Conservation (phyloP, 2,113 vertebrate species). For the Protobothrops mucrosquamatus region DNA sequence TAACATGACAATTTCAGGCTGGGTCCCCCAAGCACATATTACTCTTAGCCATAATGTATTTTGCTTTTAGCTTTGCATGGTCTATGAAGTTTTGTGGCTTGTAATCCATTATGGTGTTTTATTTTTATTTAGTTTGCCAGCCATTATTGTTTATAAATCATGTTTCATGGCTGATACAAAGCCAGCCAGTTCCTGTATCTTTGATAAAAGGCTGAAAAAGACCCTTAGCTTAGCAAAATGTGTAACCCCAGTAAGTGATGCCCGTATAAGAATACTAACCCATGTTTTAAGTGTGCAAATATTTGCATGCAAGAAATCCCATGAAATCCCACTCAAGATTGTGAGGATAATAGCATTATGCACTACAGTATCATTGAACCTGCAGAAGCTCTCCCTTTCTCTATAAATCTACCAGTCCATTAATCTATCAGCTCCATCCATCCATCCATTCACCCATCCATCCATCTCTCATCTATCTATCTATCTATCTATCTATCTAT, state of each 20-base stretch:
- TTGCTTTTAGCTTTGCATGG: background rate
- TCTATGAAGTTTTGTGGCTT: background rate
- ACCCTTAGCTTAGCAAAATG: background rate
- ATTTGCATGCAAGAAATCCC: background rate
- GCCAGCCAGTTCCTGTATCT: background rate
- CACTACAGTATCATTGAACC: too few relatives aligned
- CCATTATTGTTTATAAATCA: background rate
- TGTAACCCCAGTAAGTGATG: background rate
- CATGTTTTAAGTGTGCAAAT: background rate
- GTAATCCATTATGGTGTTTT: background rate
- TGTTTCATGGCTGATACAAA: background rate
- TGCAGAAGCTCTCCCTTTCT: too few relatives aligned
- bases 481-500: too few relatives aligned
- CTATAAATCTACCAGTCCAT: too few relatives aligned
- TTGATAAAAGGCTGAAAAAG: background rate
- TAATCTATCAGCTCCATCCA: too few relatives aligned
- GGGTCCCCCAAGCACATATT: background rate
- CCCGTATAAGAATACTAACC: background rate
- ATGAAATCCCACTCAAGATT: background rate
- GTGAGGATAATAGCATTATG: background rate
- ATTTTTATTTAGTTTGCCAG: background rate
- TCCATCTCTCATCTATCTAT: too few relatives aligned
- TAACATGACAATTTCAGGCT: background rate
- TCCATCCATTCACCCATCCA: too few relatives aligned
- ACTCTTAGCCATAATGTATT: background rate